Evolutionary conservation across 1,140 invertebrate species (phyloP).

Genomic region (Aphaenogaster rudis): DNA sequence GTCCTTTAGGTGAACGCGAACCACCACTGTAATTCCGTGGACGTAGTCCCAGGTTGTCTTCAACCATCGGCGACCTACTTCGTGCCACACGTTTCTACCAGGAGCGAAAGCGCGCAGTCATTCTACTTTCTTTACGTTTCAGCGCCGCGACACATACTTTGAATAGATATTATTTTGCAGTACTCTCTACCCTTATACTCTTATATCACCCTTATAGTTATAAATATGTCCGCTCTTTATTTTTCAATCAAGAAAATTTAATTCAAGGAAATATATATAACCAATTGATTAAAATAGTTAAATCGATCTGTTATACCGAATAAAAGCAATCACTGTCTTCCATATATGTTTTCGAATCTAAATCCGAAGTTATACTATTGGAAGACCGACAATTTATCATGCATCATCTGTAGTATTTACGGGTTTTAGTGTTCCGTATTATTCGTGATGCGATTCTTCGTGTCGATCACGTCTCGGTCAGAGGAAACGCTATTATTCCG

Average conservation of each 20-base stretch:
- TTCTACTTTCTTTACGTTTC: conserved; percentile 6
- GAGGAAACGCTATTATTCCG: conserved; percentile 19
- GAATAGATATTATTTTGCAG: conserved; percentile 4
- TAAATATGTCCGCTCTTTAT: not conserved
- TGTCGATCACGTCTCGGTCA: conserved; percentile 5
- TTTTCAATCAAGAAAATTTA: not conserved
- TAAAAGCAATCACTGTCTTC: not conserved
- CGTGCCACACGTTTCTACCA: conserved; percentile 36
- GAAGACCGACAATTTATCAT: not conserved
- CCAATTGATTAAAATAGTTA: not conserved
- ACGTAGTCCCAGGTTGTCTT: conserved; percentile 57
- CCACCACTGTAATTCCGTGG: conserved; percentile 57
- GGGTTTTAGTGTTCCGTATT: not conserved
- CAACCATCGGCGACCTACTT: conserved; percentile 67
- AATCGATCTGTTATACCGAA: not conserved
- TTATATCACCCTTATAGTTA: not conserved
- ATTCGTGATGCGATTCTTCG: conserved; percentile 24
- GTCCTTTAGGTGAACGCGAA: conserved; percentile 55
- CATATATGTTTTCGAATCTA: not conserved
- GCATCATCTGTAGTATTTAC: not conserved
- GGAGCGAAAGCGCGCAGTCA: conserved; percentile 22
- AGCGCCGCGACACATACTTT: not conserved
- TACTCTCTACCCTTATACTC: not conserved
- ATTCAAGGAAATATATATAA: not conserved
- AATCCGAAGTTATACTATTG: no score